Evolutionary conservation across 2,888 invertebrate species (phyloP), one percentile per base, ranked within the genome.

Genomic region (Drosophila acutilabella): DNA sequence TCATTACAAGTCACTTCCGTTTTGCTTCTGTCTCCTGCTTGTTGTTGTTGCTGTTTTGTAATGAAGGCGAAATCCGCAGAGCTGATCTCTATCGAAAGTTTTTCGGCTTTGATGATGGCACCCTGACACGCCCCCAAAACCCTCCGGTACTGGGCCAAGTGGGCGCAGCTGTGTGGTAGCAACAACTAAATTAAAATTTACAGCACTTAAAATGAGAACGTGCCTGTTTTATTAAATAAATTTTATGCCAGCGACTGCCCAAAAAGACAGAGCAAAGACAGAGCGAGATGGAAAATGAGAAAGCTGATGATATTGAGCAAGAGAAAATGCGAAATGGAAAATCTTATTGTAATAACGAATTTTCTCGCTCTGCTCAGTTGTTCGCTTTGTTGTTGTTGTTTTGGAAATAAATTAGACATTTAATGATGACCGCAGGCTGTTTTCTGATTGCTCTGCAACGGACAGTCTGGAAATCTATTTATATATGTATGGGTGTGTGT

Each of bases 161-260:
- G 53, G 70, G 62, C 87, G 53, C 88, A 82, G 87, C 78, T 82
- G 88, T 81, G 77, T 67, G 53, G 56, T 51, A 75, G 84, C 88
- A 86, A 80, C 82, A 87, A 87, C 81, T 89, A 87, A 87, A 87
- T 87, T 89, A 87, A 87, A 89, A 87, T 87, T 87, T 89, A 87
- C 89, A 81, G 89, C 85, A 80, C 87, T 87, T 81, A 77, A 89
- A 89, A 86, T 81, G 84, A 71, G 81, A 86, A 87, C 87, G 89
- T 89, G 89, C 78, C 78, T 66, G 75, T 86, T 86, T 87, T 86
- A 86, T 86, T 87, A 89, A 86, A 86, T 86, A 83, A 73, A 88
- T 86, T 88, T 84, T 83, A 74, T 75, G 72, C 62, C 36, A 36
- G 13, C 36, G 18, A 69, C 66, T 30, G 30, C 30, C 30, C 30